Base-by-base conservation (phyloP, 2,888 invertebrate genomes). In the Apoda limacodes region DNA sequence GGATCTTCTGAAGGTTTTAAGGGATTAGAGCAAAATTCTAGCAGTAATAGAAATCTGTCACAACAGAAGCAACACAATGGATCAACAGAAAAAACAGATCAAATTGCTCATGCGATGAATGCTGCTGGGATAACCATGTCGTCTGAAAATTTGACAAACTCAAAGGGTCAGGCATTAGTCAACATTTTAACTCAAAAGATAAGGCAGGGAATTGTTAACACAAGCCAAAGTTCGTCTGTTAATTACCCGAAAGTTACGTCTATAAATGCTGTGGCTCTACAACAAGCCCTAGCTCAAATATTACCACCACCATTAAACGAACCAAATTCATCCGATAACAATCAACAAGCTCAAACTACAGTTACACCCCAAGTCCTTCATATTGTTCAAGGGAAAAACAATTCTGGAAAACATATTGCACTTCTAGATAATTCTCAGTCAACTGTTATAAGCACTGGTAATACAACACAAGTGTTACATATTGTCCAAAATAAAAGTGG, bases 111-210 rank as follows among this genome's bases (percentile, higher is more conserved):
- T 44, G 78, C 76, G 2, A 80, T 80, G 76, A 75, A 54, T 40
- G 76, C 76, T 26, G 78, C 76, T 4, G 75, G 78, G 19, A 78
- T 80, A 34, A 50, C 63, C n/a, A 52, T 70, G 2, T 45, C 48
- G 9, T n/a, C 59, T 15, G 68, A 70, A 29, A 31, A 50, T 13
- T 32, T 50, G 13, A 40, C 53, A 5, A 55, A 49, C 30, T 48
- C 52, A 9, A 52, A 51, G 47, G 45, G 82, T 5, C 65, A 70
- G 14, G 67, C 82, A 10, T 52, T 84, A 24, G 82, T 81, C 2
- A 82, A 83, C 49, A 75, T 84, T 27, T 49, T 84, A 15, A 75
- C 82, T 1, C 82, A 83, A 43, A 83, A 83, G 48, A 57, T 78
- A 15, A 62, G 74, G 17, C 71, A 82, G 36, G 53, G 53, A 4